Evolutionary conservation across 1,140 invertebrate species (phyloP), one percentile per base, ranked within the genome.

Genomic region (Polyergus mexicanus): DNA sequence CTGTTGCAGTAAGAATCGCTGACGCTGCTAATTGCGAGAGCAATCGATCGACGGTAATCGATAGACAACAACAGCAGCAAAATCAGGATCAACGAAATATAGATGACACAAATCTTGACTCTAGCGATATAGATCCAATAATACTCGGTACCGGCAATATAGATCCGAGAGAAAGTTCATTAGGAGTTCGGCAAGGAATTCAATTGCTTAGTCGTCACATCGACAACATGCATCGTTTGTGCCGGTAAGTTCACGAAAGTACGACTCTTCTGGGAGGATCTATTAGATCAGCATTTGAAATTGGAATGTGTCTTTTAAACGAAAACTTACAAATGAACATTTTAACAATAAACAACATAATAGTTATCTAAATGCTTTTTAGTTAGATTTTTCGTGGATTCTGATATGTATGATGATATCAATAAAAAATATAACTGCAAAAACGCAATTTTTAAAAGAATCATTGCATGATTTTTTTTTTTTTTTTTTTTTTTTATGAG

Each of bases 211-310:
- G 93, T 83, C 90, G 93, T 63, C 93, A 95, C 38, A 95, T 95
- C 51, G 92, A 94, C 58, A 94, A 94, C 78, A 94, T 95, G 92
- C 92, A 95, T 68, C 91, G 94, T 25, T 90, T 95, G 11, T 95
- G 94, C 44, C 91, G 94, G 93, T 94, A 81, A 90, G 91, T 87
- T 84, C 19, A 84, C n/a, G 11, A 76, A 16, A 75, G 3, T 38
- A 32, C 11, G 2, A 84, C 38, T 2, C 60, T 22, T 16, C n/a
- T 22, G 41, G 16, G 13, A 2, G 2, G 1, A 77, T 76, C 44
- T 58, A 47, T 1, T 5, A 19, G 4, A 16, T 51, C 47, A 51
- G 5, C 4, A 19, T 51, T 51, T 5, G 16, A 51, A 51, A 51
- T 51, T 16, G 16, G 5, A 51, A 0, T 4, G 16, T 51, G 47